A percentile compares a stretch with the other conserved stretches of the same genome.
These are phyloP conservation scores for Colossoma macropomum DNA, from an alignment of 2,113 vertebrate genomes.

Conservation along the genomic window DNA sequence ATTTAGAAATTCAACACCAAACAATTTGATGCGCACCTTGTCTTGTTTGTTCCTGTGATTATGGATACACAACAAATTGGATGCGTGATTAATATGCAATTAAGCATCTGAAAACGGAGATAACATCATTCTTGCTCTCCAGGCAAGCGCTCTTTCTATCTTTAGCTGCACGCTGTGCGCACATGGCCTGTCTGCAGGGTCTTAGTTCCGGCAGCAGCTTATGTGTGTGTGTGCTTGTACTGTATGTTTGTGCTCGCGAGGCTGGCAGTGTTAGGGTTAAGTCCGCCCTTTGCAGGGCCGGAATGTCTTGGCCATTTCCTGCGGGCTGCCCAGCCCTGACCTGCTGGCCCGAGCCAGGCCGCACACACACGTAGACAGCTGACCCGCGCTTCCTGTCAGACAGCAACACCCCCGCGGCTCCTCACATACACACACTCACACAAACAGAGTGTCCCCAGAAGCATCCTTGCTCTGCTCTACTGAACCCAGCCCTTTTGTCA, in stretches of 20 bases:
- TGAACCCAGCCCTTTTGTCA: constrained; percentile 15
- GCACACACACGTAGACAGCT: constrained; percentile 63
- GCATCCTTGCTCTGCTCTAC: constrained; percentile 28
- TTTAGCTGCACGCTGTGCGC: not conserved
- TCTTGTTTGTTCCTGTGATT: constrained; percentile 46
- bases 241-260: constrained; percentile 16
- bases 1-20: constrained; percentile 78
- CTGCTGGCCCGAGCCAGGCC: constrained; percentile 65
- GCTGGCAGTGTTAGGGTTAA: constrained; percentile 65
- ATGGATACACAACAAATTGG: constrained; percentile 16
- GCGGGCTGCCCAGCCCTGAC: constrained; percentile 72
- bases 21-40: constrained; percentile 66
- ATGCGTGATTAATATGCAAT: constrained; percentile 15
- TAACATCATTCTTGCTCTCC: not conserved
- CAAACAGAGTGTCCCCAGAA: constrained; percentile 35
- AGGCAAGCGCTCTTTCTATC: not conserved
- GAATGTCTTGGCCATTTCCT: constrained; percentile 76
- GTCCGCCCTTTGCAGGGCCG: constrained; percentile 55
- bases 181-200: not conserved
- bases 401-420: constrained; percentile 73
- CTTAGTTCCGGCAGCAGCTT: constrained; percentile 10
- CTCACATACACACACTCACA: constrained; percentile 44
- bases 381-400: constrained; percentile 78
- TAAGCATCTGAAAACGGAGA: constrained; percentile 1
- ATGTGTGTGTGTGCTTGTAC: not conserved